A percentile compares a stretch with the other conserved stretches of the same genome.
Conservation (phyloP, 2,797 vertebrate species). For the Aplochiton taeniatus region DNA sequence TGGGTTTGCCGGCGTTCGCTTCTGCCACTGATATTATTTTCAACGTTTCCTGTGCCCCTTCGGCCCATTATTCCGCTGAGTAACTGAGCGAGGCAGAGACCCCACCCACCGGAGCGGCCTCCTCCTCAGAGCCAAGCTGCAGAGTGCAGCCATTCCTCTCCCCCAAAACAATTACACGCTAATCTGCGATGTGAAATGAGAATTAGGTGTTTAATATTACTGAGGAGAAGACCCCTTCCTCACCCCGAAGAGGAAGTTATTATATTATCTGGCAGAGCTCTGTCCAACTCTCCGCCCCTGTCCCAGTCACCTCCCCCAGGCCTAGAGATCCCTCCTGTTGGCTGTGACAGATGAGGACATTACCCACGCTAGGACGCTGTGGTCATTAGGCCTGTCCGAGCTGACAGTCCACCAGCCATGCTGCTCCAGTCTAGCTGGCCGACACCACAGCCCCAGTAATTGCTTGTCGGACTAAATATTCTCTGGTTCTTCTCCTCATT, state of each 20-base stretch:
- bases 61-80: constrained; percentile 51
- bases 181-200: constrained; percentile 75
- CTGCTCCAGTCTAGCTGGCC: constrained; percentile 52
- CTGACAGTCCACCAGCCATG: constrained; percentile 34
- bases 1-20: constrained; percentile 13
- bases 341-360: background rate
- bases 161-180: constrained; percentile 77
- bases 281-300: constrained; percentile 31
- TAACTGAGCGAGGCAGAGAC: constrained; percentile 41
- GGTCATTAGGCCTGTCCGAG: constrained; percentile 30
- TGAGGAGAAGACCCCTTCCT: constrained; percentile 59
- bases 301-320: constrained; percentile 19
- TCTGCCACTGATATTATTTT: constrained; percentile 39
- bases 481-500: constrained; percentile 44
- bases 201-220: constrained; percentile 70
- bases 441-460: constrained; percentile 50
- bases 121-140: constrained; percentile 46
- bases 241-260: constrained; percentile 60
- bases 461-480: constrained; percentile 64
- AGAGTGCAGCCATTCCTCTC: constrained; percentile 50
- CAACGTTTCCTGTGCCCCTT: constrained; percentile 43
- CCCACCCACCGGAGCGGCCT: constrained; percentile 39
- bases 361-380: background rate
- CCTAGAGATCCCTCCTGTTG: background rate
- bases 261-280: constrained; percentile 68